Base-by-base conservation (phyloP, 2,888 invertebrate genomes). In the Dynastes tityus region DNA sequence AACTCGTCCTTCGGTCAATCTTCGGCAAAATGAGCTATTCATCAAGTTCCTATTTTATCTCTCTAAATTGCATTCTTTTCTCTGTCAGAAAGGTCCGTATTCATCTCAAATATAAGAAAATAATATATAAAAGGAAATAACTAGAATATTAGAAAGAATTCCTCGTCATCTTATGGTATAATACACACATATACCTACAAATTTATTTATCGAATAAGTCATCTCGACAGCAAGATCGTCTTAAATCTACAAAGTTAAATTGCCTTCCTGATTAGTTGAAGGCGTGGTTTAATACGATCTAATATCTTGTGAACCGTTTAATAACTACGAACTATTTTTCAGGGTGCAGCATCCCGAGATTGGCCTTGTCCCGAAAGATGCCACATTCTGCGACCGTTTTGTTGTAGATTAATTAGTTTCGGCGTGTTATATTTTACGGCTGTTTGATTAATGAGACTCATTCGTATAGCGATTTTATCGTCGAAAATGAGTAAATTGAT, bases 201-300 rank as follows among this genome's bases (percentile, higher is more conserved):
- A 53, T 5, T n/a, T 53, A 13, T 53, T 22, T 58, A 22, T 5
- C 40, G 40, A 65, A 65, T 16, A 65, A 37, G 8, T 65, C 65
- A 16, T 65, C 40, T 40, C 63, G 0, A 9, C 4, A 45, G 13
- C 40, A 13, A 27, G 27, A 68, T 68, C 68, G 13, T 68, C 68
- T 68, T 51, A 51, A 51, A 29, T 68, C 27, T 68, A 61, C 61
- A 61, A 73, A 58, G 29, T 29, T 61, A 74, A 74, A 74, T 74
- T 61, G 73, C 29, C 61, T 63, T 61, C 27, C 73, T 61, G 61
- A 74, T 61, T 74, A 61, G 45, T 40, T 63, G 73, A 40, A 27
- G 73, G 73, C 73, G 73, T 74, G 73, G 61, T 45, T 61, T 74
- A 61, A 61, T 74, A 27, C 61, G 45, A 74, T 74, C n/a, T 74